Evolutionary conservation across 2,797 vertebrate genomes (phyloP).

Genomic region (Naso thynnoides): DNA sequence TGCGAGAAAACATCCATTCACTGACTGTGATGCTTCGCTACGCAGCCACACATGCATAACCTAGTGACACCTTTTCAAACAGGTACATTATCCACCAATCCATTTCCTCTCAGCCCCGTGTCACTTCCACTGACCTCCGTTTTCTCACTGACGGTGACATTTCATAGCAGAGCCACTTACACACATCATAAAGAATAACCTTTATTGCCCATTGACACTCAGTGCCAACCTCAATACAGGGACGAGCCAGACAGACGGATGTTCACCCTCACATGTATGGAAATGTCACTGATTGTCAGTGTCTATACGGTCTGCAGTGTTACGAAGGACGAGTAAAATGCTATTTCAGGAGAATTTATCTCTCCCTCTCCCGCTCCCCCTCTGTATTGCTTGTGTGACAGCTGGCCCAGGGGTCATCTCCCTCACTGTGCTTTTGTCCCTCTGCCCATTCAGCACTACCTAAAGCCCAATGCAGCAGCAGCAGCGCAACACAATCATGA

Average conservation of each 20-base stretch:
- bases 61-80: conserved; percentile 43
- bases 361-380: conserved; percentile 13
- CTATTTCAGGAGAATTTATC: conserved; percentile 56
- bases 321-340: conserved; percentile 55
- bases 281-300: conserved; percentile 72
- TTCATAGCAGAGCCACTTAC: conserved; percentile 77
- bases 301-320: conserved; percentile 40
- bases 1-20: conserved; percentile 15
- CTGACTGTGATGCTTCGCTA: background rate
- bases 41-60: conserved; percentile 25
- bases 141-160: conserved; percentile 79
- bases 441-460: conserved; percentile 84
- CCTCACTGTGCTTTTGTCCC: conserved; percentile 76
- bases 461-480: conserved; percentile 71
- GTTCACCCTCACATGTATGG: conserved; percentile 57
- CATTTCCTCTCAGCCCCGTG: conserved; percentile 54
- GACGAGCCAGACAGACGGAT: conserved; percentile 40
- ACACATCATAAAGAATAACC: conserved; percentile 81
- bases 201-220: conserved; percentile 78
- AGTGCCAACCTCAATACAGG: conserved; percentile 32
- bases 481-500: conserved; percentile 79
- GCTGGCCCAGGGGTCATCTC: conserved; percentile 79
- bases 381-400: conserved; percentile 74
- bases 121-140: conserved; percentile 78
- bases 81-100: conserved; percentile 46